A percentile compares a stretch with the other conserved stretches of the same genome.
Conservation (phyloP, 2,797 vertebrate species). For the Tadarida brasiliensis region DNA sequence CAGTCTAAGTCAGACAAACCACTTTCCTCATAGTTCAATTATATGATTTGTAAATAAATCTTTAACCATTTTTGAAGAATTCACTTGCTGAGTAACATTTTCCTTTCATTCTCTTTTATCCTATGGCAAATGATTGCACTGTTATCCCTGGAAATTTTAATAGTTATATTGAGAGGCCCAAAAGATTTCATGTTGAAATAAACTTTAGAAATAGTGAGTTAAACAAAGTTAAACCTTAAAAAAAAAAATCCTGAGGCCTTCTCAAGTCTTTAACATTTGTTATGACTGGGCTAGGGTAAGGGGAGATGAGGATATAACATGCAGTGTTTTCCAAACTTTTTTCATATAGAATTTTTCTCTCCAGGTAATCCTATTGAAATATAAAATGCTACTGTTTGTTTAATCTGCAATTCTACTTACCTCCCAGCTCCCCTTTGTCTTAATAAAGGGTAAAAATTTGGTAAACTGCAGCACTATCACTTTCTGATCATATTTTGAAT, state of each 20-base stretch:
- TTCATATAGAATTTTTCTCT: background rate
- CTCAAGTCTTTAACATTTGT: conserved; percentile 28
- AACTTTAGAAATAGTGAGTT: conserved; percentile 36
- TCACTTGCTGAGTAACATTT: conserved; percentile 15
- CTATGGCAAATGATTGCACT: background rate
- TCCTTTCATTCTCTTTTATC: conserved; percentile 45
- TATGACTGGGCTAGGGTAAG: background rate
- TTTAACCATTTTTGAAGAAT: conserved; percentile 29
- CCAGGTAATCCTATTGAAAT: background rate
- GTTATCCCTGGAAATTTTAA: conserved; percentile 35
- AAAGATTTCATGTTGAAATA: conserved; percentile 35
- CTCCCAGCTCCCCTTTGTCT: background rate
- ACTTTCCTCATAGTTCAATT: conserved; percentile 27
- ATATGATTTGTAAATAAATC: conserved; percentile 31
- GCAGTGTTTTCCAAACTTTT: background rate
- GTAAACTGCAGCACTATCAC: background rate
- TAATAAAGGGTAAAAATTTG: background rate
- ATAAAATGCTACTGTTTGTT: conserved; percentile 38
- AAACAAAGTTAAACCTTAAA: background rate
- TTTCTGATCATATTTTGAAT: conserved; percentile 9
- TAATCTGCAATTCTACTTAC: conserved; percentile 25
- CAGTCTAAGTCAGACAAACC: conserved; percentile 23
- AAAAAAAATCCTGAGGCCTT: conserved; percentile 4
- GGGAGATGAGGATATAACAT: background rate
- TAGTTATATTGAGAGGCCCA: background rate